Evolutionary conservation across 2,888 invertebrate genomes (phyloP).

Genomic region (Torymus texanus): DNA sequence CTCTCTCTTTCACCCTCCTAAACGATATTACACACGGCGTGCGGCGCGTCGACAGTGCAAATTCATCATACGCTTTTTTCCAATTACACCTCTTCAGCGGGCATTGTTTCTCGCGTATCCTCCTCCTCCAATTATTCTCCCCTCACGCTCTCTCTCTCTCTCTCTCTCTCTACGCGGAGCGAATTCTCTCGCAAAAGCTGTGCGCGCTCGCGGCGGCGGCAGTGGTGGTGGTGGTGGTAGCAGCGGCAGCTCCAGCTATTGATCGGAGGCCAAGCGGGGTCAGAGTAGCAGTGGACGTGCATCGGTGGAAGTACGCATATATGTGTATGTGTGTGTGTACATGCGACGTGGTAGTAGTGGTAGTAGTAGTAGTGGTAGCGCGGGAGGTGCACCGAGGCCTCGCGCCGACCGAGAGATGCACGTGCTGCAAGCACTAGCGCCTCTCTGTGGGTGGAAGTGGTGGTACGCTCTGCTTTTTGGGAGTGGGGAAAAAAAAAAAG

Average conservation of each 20-base stretch:
- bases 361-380: neutral
- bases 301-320: slow-evolving; percentile 46
- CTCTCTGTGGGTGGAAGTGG: too few relatives aligned
- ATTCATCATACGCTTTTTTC: slow-evolving; percentile 50
- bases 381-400: slow-evolving; percentile 6
- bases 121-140: slow-evolving; percentile 24
- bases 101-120: slow-evolving; percentile 34
- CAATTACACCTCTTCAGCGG: slow-evolving; percentile 48
- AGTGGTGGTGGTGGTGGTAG: too few relatives aligned
- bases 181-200: slow-evolving; percentile 36
- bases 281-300: slow-evolving; percentile 66
- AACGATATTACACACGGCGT: slow-evolving; percentile 22
- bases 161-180: slow-evolving; percentile 24
- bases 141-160: slow-evolving; percentile 10
- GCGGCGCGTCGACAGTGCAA: neutral
- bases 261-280: slow-evolving; percentile 74
- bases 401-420: slow-evolving; percentile 25
- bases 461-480: too few relatives aligned
- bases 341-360: neutral
- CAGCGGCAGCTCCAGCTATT: slow-evolving; percentile 71
- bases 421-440: slow-evolving; percentile 17
- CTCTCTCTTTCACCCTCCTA: neutral
- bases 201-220: slow-evolving; percentile 10
- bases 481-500: too few relatives aligned
- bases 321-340: neutral